Percentiles rank a stretch among this genome's conserved stretches.
Evolutionary conservation across 2,113 vertebrate species (phyloP).

Genomic region (Pogonocichla stellata): DNA sequence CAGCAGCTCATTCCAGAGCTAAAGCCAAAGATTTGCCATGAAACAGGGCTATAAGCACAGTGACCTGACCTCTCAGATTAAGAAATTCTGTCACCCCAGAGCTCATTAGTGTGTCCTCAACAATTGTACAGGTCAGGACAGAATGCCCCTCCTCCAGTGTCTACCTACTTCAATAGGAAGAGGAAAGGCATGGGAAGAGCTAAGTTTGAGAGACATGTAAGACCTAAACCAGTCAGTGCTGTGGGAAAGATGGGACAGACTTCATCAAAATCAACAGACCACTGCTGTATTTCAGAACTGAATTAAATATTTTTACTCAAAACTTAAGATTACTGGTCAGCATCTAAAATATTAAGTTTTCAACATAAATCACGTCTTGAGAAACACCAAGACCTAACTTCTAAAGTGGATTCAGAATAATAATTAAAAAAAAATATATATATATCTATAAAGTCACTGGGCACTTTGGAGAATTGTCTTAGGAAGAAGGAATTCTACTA

Average conservation of each 20-base stretch:
- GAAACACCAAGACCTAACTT: neutral
- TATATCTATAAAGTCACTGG: neutral
- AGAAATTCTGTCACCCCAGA: neutral
- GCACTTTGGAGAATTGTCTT: neutral
- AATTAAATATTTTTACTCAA: neutral
- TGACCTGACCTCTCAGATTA: neutral
- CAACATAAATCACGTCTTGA: neutral
- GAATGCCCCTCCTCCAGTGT: neutral
- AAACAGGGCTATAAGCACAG: neutral
- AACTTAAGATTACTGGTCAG: neutral
- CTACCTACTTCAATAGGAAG: neutral
- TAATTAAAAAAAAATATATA: too few species aligned
- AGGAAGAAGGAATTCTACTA: neutral
- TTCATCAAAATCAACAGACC: neutral
- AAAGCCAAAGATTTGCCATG: neutral
- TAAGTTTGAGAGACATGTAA: neutral
- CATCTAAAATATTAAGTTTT: neutral
- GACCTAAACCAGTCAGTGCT: neutral
- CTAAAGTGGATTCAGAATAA: neutral
- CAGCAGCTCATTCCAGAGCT: neutral
- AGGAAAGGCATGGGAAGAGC: neutral
- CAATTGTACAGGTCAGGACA: neutral
- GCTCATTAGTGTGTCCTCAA: neutral
- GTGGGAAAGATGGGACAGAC: neutral
- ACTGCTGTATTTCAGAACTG: neutral